Evolutionary conservation across 2,797 vertebrate species (phyloP).

Genomic region (Crax fasciolata): DNA sequence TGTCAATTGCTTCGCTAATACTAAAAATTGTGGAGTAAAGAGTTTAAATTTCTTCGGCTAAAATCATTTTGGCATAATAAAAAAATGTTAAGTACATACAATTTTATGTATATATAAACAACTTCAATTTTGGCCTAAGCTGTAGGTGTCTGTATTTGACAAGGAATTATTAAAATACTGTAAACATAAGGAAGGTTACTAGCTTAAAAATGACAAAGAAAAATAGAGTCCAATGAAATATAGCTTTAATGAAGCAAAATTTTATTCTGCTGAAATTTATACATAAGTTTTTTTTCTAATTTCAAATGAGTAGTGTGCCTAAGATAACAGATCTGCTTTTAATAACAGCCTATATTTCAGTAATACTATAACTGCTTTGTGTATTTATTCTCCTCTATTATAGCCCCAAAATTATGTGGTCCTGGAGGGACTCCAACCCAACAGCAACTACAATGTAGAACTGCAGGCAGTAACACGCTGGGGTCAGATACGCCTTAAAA

Average conservation of each 20-base stretch:
- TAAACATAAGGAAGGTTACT: not conserved
- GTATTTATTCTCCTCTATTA: not conserved
- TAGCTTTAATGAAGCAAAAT: not conserved
- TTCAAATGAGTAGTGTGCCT: not conserved
- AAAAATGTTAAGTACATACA: not conserved
- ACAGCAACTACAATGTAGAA: constrained; percentile 91
- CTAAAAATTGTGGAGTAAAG: not conserved
- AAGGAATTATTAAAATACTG: not conserved
- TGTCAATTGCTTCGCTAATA: not conserved
- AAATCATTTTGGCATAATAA: constrained; percentile 5
- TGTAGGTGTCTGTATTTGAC: not conserved
- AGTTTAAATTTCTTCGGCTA: not conserved
- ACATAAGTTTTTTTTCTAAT: not conserved
- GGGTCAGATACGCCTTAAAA: constrained; percentile 94
- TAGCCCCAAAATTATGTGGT: constrained; percentile 89
- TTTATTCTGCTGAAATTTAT: constrained; percentile 4
- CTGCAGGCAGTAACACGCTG: constrained; percentile 93
- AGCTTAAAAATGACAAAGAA: not conserved
- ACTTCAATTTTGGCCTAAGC: not conserved
- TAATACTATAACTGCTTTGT: constrained; percentile 14
- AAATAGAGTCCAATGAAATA: not conserved
- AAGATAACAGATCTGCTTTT: constrained; percentile 31
- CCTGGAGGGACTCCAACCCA: constrained; percentile 89
- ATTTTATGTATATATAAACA: not conserved
- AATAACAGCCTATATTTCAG: constrained; percentile 32